These are phyloP conservation scores for Pelodytes ibericus DNA, from an alignment of 2,797 vertebrate species.

Conservation along the genomic window DNA sequence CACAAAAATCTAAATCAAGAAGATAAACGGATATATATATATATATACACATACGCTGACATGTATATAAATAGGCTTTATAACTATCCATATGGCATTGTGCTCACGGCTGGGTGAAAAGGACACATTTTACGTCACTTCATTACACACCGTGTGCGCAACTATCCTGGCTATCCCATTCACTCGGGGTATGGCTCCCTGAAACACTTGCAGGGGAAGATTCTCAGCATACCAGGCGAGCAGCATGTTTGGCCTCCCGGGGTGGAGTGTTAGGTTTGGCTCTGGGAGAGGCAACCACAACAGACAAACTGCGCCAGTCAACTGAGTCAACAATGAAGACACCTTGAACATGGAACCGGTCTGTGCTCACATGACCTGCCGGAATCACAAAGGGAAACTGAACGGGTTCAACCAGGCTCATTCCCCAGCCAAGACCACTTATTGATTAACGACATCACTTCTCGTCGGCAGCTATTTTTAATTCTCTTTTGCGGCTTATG, in stretches of 20 bases:
- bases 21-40: no score
- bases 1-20: no score
- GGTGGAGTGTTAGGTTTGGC: neutral
- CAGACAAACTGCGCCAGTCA: neutral
- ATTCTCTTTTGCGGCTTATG: neutral
- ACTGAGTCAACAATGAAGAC: neutral
- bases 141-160: neutral
- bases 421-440: neutral
- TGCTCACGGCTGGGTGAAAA: no score
- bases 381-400: neutral
- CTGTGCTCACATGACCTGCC: neutral
- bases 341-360: neutral
- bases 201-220: neutral
- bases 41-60: no score
- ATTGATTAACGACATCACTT: neutral
- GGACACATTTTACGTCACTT: neutral
- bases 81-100: no score
- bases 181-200: no score
- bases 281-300: constrained; percentile 14
- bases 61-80: no score
- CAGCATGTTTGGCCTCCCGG: neutral
- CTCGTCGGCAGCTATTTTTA: neutral
- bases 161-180: neutral
- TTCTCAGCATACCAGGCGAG: constrained; percentile 22
- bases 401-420: no score